A percentile compares a stretch with the other conserved stretches of the same genome.
These are phyloP conservation scores for Pangasius djambal DNA, from an alignment of 2,797 vertebrate genomes.

Conservation along the genomic window DNA sequence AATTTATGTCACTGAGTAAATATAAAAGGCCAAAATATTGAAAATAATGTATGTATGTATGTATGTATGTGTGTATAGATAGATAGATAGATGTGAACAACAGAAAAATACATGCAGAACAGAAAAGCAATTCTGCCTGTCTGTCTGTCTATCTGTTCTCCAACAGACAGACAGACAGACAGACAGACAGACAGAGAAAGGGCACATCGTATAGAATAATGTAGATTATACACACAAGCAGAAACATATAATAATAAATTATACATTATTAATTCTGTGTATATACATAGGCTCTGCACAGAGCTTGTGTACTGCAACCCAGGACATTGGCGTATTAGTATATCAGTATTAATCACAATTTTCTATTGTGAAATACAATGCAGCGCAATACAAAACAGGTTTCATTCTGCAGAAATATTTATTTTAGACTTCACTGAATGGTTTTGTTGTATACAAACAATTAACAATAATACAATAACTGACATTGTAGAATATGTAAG, in stretches of 20 bases:
- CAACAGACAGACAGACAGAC: neutral
- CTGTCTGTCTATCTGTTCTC: too few relatives aligned
- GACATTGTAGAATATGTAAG: neutral
- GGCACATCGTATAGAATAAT: too few relatives aligned
- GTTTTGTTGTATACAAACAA: neutral
- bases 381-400: neutral
- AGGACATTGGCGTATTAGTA: neutral
- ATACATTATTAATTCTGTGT: neutral
- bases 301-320: neutral
- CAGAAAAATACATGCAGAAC: too few relatives aligned
- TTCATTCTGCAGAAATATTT: neutral
- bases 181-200: too few relatives aligned
- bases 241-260: neutral
- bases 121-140: too few relatives aligned
- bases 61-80: neutral
- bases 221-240: too few relatives aligned
- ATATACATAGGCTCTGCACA: neutral
- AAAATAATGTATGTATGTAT: neutral
- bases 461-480: neutral
- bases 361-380: neutral
- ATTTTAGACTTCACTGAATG: neutral
- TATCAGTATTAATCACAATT: neutral
- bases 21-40: neutral
- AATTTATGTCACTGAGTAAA: neutral
- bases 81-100: neutral